Evolutionary conservation across 35 echinoderm and acorn worm species (phyloP).

Genomic region (Ophiothrix spiculata): DNA sequence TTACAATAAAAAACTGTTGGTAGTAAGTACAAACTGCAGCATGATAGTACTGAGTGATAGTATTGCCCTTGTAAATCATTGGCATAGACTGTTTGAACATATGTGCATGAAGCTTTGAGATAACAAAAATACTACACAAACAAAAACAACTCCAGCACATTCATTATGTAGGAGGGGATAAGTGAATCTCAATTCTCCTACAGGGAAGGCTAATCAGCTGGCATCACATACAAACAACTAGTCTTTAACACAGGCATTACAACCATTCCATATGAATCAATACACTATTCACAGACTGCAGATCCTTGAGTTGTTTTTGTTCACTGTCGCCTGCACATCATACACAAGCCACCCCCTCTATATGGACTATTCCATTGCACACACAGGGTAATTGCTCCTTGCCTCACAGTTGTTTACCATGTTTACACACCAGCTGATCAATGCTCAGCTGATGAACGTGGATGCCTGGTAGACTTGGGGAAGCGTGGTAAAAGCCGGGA

Average conservation of each 20-base stretch:
- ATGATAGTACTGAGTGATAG: neutral
- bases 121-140: neutral
- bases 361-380: neutral
- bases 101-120: neutral
- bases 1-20: neutral
- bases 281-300: neutral
- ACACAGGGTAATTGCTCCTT: neutral
- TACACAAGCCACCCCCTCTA: neutral
- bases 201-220: neutral
- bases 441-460: too few species aligned
- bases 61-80: neutral
- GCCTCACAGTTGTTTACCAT: neutral
- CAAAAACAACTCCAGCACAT: neutral
- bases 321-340: neutral
- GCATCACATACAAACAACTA: neutral
- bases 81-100: neutral
- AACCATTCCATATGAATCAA: neutral
- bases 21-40: neutral
- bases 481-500: too few species aligned
- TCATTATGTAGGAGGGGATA: neutral
- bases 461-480: too few species aligned
- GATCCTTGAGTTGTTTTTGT: neutral
- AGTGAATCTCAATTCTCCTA: neutral
- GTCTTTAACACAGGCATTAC: neutral
- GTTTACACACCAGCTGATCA: too few species aligned